Base-by-base conservation (phyloP, 2,888 invertebrate genomes). In the Trachelus tabidus region DNA sequence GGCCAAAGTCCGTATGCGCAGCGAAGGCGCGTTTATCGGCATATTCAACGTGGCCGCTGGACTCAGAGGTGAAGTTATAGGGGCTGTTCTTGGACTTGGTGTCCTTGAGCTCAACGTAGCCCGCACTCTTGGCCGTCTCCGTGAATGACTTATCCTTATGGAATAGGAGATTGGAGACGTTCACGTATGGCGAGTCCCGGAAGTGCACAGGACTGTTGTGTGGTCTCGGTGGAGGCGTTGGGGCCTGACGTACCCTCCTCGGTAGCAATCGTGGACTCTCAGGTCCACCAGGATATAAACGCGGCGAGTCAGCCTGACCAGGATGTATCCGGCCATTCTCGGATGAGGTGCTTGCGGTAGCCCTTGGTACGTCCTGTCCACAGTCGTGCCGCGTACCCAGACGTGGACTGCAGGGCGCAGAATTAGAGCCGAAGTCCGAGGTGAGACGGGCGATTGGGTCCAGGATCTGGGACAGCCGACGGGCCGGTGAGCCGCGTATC, bases 401-500 rank as follows among this genome's bases (percentile, higher is more conserved):
- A 56, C 88, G 88, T n/a, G 89, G 91, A 82, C 90, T 92, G 87
- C 88, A 92, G 75, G 86, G 94, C 92, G 85, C 93, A 92, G 85
- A 94, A 92, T 90, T 96, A 94, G 91, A 89, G 69, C 88, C 88
- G 75, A 90, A 87, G 80, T 91, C 90, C 79, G 89, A 88, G 73
- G 95, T 95, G 82, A 97, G 93, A 91, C 96, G 93, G 82, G 96
- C 94, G 88, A 97, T 93, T 85, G 96, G 96, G 92, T 97, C 96
- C 91, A 96, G 96, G 87, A 96, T 95, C 93, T 96, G 96, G 92
- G 96, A 96, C 91, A 96, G 92, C 89, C 96, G 94, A 89, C 95
- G 94, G 91, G 95, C 94, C 87, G 93, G 92, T 76, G 95, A 93
- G n/a, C 91, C 87, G 73, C 90, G 89, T 82, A 87, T 83, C 83